Percentiles rank a stretch among this genome's conserved stretches.
These are phyloP conservation scores for Rutilus rutilus DNA, from an alignment of 2,113 vertebrate species.

Conservation along the genomic window DNA sequence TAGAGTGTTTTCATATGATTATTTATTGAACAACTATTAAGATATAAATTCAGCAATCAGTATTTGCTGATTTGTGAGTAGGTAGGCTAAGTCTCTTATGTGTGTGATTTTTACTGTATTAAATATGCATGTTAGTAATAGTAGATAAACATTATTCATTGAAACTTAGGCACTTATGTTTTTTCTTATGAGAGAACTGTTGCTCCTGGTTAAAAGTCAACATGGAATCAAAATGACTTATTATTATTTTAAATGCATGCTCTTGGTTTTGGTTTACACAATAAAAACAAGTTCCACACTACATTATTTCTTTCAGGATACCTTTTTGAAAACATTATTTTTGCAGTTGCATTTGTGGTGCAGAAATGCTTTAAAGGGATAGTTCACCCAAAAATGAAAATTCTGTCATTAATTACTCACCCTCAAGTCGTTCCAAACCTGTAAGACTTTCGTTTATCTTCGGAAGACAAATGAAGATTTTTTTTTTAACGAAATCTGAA, in stretches of 20 bases:
- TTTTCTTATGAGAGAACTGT: too few relatives aligned
- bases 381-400: too few relatives aligned
- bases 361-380: not conserved
- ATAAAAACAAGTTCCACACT: not conserved
- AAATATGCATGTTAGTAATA: not conserved
- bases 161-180: not conserved
- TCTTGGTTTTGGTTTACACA: not conserved
- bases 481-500: too few relatives aligned
- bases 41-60: not conserved
- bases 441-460: too few relatives aligned
- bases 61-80: not conserved
- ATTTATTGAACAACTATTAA: not conserved
- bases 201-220: not conserved
- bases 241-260: not conserved
- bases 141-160: not conserved
- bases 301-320: not conserved
- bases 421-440: too few relatives aligned
- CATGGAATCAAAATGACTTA: too few relatives aligned
- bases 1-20: not conserved
- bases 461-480: too few relatives aligned
- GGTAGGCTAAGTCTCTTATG: not conserved
- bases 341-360: not conserved
- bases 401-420: too few relatives aligned
- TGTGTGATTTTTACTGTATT: not conserved
- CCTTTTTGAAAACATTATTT: not conserved